phyloP scores from a whole-genome alignment of 1,140 invertebrate species.

The Drosophila watanabei region DNA sequence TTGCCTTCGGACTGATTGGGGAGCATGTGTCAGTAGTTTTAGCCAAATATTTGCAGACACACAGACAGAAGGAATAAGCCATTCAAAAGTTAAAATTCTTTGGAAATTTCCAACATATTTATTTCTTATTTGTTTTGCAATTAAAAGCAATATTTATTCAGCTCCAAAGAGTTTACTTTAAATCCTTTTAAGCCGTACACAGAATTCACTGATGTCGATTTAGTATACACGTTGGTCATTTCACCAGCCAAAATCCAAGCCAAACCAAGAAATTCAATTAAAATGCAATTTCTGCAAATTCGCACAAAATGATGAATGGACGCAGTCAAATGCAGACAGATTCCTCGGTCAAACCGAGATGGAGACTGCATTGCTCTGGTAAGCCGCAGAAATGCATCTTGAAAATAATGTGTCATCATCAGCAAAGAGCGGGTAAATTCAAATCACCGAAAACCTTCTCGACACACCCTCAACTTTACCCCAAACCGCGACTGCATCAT shows the following conservation, averaged over 20 bases:
- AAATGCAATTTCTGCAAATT: constrained; percentile 39
- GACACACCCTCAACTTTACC: constrained; percentile 5
- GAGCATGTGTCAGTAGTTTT: constrained; percentile 14
- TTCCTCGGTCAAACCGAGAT: constrained; percentile 7
- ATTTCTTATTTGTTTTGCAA: constrained; percentile 14
- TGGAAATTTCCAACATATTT: background rate
- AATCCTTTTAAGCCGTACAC: background rate
- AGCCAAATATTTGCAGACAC: constrained; percentile 11
- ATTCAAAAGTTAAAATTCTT: background rate
- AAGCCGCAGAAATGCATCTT: constrained; percentile 19
- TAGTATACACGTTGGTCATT: constrained; percentile 9
- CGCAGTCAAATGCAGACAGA: constrained; percentile 11
- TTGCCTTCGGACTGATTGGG: constrained; percentile 31
- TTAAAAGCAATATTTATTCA: constrained; percentile 28
- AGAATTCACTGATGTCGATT: background rate
- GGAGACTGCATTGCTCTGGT: constrained; percentile 3
- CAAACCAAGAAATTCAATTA: constrained; percentile 28
- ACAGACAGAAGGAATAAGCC: background rate
- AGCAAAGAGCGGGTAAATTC: constrained; percentile 16
- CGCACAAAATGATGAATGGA: constrained; percentile 27
- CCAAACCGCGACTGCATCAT: constrained; percentile 39
- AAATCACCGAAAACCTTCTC: constrained; percentile 24
- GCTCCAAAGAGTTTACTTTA: constrained; percentile 2
- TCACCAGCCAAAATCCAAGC: constrained; percentile 1
- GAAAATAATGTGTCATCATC: constrained; percentile 29